Conservation (phyloP, 2,113 vertebrate species). For the Ptilonorhynchus violaceus region DNA sequence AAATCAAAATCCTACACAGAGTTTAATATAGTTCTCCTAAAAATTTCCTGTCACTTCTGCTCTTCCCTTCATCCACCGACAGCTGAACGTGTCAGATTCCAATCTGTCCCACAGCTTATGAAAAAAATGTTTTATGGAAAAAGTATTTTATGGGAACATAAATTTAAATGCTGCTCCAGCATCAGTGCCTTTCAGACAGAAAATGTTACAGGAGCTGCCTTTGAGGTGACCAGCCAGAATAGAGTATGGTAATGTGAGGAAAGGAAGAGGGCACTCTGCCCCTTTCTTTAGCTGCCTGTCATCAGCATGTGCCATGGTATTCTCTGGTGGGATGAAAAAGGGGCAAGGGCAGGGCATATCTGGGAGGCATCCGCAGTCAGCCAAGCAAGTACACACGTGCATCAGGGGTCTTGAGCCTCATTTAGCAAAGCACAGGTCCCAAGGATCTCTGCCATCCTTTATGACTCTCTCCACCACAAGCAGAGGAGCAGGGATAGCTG, state of each 20-base stretch:
- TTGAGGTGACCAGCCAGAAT: not conserved
- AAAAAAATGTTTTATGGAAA: not conserved
- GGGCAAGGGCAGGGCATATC: not conserved
- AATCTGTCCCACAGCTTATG: not conserved
- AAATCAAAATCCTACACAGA: not conserved
- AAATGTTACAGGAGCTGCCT: not conserved
- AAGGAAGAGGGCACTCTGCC: not conserved
- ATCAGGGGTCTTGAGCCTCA: not conserved
- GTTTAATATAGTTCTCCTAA: slow-evolving; percentile 46
- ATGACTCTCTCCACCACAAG: not conserved
- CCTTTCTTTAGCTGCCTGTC: not conserved
- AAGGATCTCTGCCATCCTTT: not conserved
- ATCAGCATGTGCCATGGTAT: not conserved
- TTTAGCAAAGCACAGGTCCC: not conserved
- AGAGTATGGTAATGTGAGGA: not conserved
- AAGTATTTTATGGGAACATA: not conserved
- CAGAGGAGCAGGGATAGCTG: not conserved
- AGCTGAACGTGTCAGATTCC: slow-evolving; percentile 36
- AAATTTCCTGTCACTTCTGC: slow-evolving; percentile 15
- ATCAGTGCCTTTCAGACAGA: not conserved
- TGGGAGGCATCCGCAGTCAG: not conserved
- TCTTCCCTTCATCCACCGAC: not conserved
- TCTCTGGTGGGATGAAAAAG: not conserved
- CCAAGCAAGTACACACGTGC: not conserved
- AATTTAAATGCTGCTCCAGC: not conserved